Conservation (phyloP, 2,888 invertebrate genomes). For the Glaucopsyche alexis region DNA sequence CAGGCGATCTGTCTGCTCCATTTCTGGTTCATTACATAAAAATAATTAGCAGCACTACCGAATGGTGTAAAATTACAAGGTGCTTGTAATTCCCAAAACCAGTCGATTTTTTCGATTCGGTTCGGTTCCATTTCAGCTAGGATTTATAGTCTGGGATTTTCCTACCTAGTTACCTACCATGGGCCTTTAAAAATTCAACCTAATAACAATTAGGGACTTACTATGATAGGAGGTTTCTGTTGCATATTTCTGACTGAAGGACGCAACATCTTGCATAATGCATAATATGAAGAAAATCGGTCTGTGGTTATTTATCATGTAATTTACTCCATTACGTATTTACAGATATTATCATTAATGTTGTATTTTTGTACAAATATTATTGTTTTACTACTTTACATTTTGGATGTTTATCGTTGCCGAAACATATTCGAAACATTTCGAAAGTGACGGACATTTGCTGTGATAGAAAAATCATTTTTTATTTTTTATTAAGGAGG, state of each 20-base stretch:
- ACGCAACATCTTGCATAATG: not conserved
- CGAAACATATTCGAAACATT: not conserved
- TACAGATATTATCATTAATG: not conserved
- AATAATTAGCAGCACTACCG: too few relatives aligned
- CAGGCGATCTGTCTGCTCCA: too few relatives aligned
- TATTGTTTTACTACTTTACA: not conserved
- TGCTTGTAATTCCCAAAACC: too few relatives aligned
- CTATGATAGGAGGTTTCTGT: not conserved
- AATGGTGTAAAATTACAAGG: too few relatives aligned
- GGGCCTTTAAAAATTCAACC: too few relatives aligned
- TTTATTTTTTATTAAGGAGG: not conserved
- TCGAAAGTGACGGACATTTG: not conserved
- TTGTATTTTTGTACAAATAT: not conserved
- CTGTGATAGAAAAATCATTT: not conserved
- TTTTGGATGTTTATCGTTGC: not conserved
- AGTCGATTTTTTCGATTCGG: too few relatives aligned
- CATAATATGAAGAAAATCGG: not conserved
- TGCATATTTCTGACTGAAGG: not conserved
- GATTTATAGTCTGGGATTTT: too few relatives aligned
- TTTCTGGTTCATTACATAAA: too few relatives aligned
- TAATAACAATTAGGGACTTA: not conserved
- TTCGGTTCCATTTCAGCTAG: too few relatives aligned
- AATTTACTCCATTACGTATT: not conserved
- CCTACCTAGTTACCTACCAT: too few relatives aligned
- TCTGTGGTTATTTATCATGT: not conserved